Evolutionary conservation across 1,140 invertebrate genomes (phyloP), one percentile per base, ranked within the genome.

Genomic region (Hyles euphorbiae): DNA sequence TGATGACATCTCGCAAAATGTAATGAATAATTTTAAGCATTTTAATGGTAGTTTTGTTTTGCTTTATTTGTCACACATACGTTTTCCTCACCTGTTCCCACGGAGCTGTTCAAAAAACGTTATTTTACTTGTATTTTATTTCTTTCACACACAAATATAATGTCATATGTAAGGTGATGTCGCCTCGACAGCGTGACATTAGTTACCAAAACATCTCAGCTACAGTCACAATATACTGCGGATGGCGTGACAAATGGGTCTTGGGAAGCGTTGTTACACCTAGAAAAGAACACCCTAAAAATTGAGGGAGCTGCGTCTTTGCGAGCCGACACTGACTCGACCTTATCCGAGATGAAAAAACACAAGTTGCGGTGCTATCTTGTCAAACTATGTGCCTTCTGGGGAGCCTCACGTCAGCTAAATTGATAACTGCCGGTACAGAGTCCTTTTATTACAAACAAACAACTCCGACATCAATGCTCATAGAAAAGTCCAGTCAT

Each of bases 201-300:
- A 81, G 81, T 83, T 83, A 88, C 80, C 81, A 78, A 75, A 75
- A 77, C 68, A 67, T 81, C 67, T 81, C 82, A 76, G 77, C 78
- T 84, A 83, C 72, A 74, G 75, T 84, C 79, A 82, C 80, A 79
- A 72, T 63, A 67, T 68, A 82, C 76, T 76, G 70, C 67, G 62
- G 73, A 52, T 54, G 68, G 70, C 76, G 67, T 74, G 67, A 74
- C 71, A 75, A 73, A 73, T 61, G 58, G 68, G 59, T 83, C 80
- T 80, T 83, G 76, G 75, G 60, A 63, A 63, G 70, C 57, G 74
- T 77, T 70, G 81, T 70, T 81, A 84, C 62, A 88, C 86, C 86
- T 88, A 88, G 86, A 88, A 88, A 86, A 88, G 82, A 88, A 84
- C 83, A 87, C 82, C 86, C 83, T 88, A 88, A 82, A 88, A 82